Evolutionary conservation across 2,797 vertebrate genomes (phyloP), one percentile per base, ranked within the genome.

Genomic region (Sparus aurata): DNA sequence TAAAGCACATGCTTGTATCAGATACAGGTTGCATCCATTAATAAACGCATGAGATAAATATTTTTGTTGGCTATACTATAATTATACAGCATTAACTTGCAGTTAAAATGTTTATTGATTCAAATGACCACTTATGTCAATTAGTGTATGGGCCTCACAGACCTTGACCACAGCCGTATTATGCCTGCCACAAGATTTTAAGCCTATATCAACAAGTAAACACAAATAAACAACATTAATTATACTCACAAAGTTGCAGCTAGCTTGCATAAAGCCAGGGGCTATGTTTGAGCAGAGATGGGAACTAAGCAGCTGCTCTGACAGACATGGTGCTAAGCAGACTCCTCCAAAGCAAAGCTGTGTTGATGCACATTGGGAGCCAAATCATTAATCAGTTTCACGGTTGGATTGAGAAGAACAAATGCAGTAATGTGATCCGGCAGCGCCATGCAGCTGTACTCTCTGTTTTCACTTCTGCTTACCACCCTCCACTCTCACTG

Each of bases 371-470:
- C 23, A 41, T 12, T 8, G 17, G n/a, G 41, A 75, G 75, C 68
- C 80, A 92, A 94, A 91, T 94, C 91, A 85, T 91, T 92, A 94
- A 95, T 93, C 93, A 89, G 91, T 89, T 93, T 89, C 87, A 85
- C 62, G 86, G 83, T 76, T 64, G 87, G 73, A 85, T 27, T 85
- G 87, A 89, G 83, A 75, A 69, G 78, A 87, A 93, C 87, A 91
- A 91, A 90, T 77, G 70, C 50, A 50, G 94, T 87, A 95, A 95
- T 57, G 23, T 79, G 90, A 95, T 77, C 90, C 2, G 45, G 61
- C 54, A 68, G 87, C 75, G 82, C 83, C 69, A 79, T 79, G 80
- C 83, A 74, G 79, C 75, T 22, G 49, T 64, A 72, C 63, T 85
- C 71, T 83, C 59, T 79, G 73, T 80, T 79, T 77, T 66, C 61